Evolutionary conservation across 2,113 vertebrate genomes (phyloP), one percentile per base, ranked within the genome.

Genomic region (Chaetorhynchus papuensis): DNA sequence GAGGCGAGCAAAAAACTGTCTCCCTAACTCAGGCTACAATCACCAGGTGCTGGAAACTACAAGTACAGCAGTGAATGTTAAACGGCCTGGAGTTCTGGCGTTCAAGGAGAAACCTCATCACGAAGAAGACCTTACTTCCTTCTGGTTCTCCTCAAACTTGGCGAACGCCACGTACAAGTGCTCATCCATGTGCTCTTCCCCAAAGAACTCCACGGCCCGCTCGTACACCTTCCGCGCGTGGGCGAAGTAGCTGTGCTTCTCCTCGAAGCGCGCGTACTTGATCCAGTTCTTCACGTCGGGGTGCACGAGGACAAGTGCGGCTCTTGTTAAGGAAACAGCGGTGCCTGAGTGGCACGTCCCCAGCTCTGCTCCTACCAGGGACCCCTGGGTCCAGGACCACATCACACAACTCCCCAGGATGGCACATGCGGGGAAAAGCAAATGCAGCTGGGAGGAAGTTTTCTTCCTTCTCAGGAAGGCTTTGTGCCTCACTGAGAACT

Each of bases 261-360:
- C 99, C 83, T 99, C 99, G 47, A 99, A 99, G 35, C 99, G 99
- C 13, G 99, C 99, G 1, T 99, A 99, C 87, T 99, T 99, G 97
- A 99, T 99, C 99, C 99, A 99, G 97, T 99, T 99, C 97, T 99
- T 99, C 59, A 99, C 99, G 4, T 99, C 99, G 1, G 99, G 99
- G 84, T 99, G 99, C 21, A 99, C 99, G 0, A 99, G 98, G 41
- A 99, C 99, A 56, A 99, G 99, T 99, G 33, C 77, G 78, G 52
- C 2, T 66, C 56, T 39, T 9, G 97, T 99, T 96, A 99, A 99
- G 91, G 98, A 98, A 93, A 56, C 35, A 13, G 39, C 3, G 3
- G 18, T 11, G 31, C 12, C 12, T 24, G 31, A 47, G 52, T 0
- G 7, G 57, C 37, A 49, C 22, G 20, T 4, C 59, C 35, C 33